Conservation (phyloP, 92 coral and sea anemone species). For the Desmophyllum pertusum region DNA sequence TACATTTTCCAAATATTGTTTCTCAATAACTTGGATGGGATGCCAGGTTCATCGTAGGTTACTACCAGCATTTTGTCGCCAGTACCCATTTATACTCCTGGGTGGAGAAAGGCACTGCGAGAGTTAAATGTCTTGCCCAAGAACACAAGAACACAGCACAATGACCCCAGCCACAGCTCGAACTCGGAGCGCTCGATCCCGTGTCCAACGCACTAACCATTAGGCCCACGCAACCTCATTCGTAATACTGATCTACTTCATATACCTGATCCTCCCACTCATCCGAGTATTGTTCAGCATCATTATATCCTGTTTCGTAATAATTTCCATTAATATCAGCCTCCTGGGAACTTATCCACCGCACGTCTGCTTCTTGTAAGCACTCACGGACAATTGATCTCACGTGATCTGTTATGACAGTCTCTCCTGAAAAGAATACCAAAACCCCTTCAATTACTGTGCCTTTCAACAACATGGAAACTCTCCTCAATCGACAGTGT, state of each 20-base stretch:
- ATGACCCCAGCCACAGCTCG: too few relatives aligned
- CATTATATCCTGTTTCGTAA: not conserved
- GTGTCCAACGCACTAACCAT: not conserved
- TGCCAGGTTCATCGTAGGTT: too few relatives aligned
- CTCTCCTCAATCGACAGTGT: too few relatives aligned
- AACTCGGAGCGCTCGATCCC: too few relatives aligned
- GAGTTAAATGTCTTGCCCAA: too few relatives aligned
- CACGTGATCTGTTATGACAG: slow-evolving; percentile 91
- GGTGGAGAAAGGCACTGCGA: too few relatives aligned
- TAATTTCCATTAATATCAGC: slow-evolving; percentile 29
- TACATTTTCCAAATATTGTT: too few relatives aligned
- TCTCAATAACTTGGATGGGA: too few relatives aligned
- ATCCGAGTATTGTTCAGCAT: slow-evolving; percentile 34
- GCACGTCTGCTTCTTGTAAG: slow-evolving; percentile 81
- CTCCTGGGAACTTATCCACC: slow-evolving; percentile 48
- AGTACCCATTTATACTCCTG: too few relatives aligned
- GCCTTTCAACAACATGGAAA: too few relatives aligned
- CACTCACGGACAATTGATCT: slow-evolving; percentile 96
- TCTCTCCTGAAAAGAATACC: slow-evolving; percentile 45
- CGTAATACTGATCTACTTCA: not conserved
- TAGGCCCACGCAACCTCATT: not conserved
- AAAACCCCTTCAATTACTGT: not conserved
- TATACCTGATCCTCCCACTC: slow-evolving; percentile 31
- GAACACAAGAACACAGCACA: too few relatives aligned
- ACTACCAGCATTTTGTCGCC: too few relatives aligned